Evolutionary conservation across 2,888 invertebrate species (phyloP), one percentile per base, ranked within the genome.

Genomic region (Nomada ruficornis): DNA sequence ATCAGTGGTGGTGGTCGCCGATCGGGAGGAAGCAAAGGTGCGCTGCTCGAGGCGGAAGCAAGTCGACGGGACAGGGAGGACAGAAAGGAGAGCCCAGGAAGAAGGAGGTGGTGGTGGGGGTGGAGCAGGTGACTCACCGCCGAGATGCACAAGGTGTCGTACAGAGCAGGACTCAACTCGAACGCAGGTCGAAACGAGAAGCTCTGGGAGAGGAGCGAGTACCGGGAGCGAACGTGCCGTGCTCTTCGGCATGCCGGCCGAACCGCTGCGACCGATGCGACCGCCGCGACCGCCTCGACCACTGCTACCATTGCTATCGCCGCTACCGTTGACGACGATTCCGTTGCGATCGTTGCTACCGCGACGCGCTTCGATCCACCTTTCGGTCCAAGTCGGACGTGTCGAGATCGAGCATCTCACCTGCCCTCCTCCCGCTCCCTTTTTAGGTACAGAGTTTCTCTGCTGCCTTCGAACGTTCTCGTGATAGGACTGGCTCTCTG

Each of bases 111-210:
- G 85, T 84, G 87, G 83, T 83, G 85, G 86, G 74, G 84, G 85
- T 85, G 89, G 82, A 90, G 89, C 86, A 93, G 93, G 93, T 93
- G 93, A 93, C 92, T 92, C 91, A 89, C 90, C 90, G 92, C 89
- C 90, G 92, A 92, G 76, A 92, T 92, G 93, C 91, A 86, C 91
- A 91, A 90, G 89, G 88, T 87, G 90, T 85, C 89, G 79, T 86
- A 87, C 84, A 72, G 85, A 78, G 87, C 83, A 80, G 88, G 83
- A 89, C 90, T 85, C 83, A 82, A 80, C 77, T 89, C 86, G 64
- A 87, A 81, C 79, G 83, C 85, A 85, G 81, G 81, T 84, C 85
- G 73, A 81, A 81, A 81, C 82, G 71, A 75, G 65, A 85, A 65
- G 18, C 69, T 60, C 72, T 54, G 70, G 63, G 67, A 75, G 73